Conservation (phyloP, 1,140 invertebrate species). For the Cardiocondyla obscurior region DNA sequence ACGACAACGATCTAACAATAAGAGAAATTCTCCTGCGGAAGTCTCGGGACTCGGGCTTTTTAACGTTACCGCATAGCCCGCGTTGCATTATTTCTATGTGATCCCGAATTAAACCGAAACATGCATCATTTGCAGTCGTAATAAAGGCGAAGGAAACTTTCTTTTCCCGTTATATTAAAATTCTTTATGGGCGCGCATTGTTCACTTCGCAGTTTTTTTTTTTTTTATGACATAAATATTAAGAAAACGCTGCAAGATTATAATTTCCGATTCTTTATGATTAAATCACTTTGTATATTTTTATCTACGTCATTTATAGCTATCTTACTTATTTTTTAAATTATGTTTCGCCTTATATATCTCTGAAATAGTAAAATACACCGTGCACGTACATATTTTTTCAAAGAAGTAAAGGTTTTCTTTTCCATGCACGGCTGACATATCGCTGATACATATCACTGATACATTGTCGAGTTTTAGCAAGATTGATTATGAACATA, state of each 20-base stretch:
- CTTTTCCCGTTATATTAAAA: conserved; percentile 21
- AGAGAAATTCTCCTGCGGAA: not conserved
- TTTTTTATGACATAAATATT: not conserved
- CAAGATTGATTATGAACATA: not conserved
- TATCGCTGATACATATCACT: not conserved
- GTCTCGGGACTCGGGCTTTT: not conserved
- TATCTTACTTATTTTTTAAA: too few relatives aligned
- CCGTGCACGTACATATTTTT: not conserved
- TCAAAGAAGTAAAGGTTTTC: not conserved
- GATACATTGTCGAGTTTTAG: not conserved
- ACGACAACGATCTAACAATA: conserved; percentile 23
- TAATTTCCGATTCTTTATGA: conserved; percentile 2
- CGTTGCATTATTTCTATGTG: conserved; percentile 7
- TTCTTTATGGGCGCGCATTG: not conserved
- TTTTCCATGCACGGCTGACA: not conserved
- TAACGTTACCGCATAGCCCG: not conserved
- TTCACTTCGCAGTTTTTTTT: conserved; percentile 9
- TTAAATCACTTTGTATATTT: not conserved
- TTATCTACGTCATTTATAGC: not conserved
- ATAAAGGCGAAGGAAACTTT: not conserved
- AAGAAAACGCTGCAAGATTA: not conserved
- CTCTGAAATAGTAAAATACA: not conserved
- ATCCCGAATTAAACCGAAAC: not conserved
- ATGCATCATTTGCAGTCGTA: not conserved
- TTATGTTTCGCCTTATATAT: not conserved